Percentiles rank a stretch among this genome's conserved stretches.
Evolutionary conservation across 37 sponge, comb jelly and placozoan species (phyloP).

Genomic region (Theonella swinhoei): DNA sequence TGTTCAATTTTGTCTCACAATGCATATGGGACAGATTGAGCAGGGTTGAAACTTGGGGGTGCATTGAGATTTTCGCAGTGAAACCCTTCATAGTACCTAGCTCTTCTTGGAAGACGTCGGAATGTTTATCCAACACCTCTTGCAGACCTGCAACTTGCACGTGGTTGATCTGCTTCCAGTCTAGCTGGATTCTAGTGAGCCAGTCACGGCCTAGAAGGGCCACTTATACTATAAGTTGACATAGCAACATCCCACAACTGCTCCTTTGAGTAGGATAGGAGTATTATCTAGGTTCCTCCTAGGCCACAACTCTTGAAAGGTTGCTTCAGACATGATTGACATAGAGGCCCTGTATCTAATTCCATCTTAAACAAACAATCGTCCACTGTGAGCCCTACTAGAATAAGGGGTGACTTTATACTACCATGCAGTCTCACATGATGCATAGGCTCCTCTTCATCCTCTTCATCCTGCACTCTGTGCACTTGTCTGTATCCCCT

Average conservation of each 20-base stretch:
- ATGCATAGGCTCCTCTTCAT: no score
- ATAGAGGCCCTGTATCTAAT: slow-evolving; percentile 17
- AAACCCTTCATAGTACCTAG: background rate
- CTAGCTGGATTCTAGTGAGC: background rate
- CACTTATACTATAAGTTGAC: no score
- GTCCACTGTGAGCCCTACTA: background rate
- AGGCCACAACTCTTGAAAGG: background rate
- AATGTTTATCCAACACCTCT: background rate
- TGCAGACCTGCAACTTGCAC: background rate
- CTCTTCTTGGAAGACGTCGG: background rate
- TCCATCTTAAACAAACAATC: background rate
- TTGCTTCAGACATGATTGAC: background rate
- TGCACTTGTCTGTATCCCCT: background rate
- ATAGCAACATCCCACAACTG: background rate
- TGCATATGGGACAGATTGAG: no score
- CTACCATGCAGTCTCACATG: background rate
- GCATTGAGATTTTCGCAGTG: background rate
- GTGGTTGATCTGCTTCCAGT: background rate
- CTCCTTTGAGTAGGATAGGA: background rate
- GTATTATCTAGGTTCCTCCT: background rate
- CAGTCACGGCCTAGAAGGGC: no score
- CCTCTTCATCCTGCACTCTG: background rate
- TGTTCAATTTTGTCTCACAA: no score
- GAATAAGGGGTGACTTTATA: no score
- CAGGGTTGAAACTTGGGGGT: no score